Conservation (phyloP, 2,888 invertebrate species). For the Heterodera filipjevi region DNA sequence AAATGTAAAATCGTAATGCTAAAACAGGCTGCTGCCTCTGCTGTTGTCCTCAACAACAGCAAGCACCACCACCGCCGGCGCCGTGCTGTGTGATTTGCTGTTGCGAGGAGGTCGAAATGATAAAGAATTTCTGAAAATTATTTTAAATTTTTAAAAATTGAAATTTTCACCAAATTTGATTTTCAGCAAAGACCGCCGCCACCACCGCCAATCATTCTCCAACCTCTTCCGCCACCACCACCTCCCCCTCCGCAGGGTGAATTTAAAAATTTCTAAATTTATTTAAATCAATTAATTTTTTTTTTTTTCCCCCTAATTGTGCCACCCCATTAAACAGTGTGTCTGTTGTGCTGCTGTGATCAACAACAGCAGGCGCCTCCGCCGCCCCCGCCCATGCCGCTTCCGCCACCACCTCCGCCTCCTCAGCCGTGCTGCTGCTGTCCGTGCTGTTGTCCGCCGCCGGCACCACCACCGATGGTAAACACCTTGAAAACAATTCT, state of each 20-base stretch:
- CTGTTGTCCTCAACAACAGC: constrained; percentile 19
- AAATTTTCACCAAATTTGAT: too few species aligned
- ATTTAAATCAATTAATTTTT: too few species aligned
- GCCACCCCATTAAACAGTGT: constrained; percentile 4
- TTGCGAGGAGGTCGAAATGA: not conserved
- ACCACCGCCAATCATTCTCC: constrained; percentile 24
- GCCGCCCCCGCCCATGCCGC: not conserved
- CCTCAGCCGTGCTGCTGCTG: constrained; percentile 2
- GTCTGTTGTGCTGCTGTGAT: constrained; percentile 26
- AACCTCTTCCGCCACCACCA: constrained; percentile 18
- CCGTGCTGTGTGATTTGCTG: constrained; percentile 27
- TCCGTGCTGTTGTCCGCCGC: constrained; percentile 26
- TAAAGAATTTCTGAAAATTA: not conserved
- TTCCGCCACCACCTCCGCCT: constrained; percentile 10
- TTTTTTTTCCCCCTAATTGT: too few species aligned
- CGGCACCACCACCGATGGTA: constrained; percentile 4
- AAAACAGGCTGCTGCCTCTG: constrained; percentile 19
- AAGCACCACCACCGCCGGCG: constrained; percentile 1
- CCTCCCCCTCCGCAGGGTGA: constrained; percentile 25
- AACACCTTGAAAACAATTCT: not conserved
- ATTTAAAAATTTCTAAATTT: too few species aligned
- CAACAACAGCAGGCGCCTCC: constrained; percentile 8
- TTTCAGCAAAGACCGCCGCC: constrained; percentile 16
- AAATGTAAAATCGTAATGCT: too few species aligned
- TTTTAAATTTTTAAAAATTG: too few species aligned